These are phyloP conservation scores for Ephydatia muelleri DNA, from an alignment of 37 sponge, comb jelly and placozoan species.

Conservation along the genomic window DNA sequence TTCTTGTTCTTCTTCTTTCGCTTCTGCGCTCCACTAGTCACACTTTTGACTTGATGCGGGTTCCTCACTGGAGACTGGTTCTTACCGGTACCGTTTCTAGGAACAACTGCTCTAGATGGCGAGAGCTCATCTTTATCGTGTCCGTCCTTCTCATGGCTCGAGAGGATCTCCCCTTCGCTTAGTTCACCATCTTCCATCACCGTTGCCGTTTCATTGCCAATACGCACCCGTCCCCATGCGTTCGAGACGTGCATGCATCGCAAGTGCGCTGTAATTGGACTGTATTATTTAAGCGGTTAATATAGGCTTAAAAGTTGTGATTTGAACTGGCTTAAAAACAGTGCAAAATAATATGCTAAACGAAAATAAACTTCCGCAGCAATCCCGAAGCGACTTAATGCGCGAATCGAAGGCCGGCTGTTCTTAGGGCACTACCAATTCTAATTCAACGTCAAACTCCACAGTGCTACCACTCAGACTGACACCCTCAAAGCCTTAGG, in stretches of 20 bases:
- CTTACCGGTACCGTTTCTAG: not conserved
- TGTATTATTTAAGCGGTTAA: too few species aligned
- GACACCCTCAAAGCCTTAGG: too few species aligned
- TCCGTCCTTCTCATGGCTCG: slow-evolving; percentile 8
- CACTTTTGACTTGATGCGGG: not conserved
- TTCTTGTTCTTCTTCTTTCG: not conserved
- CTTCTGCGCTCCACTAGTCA: not conserved
- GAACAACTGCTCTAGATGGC: not conserved
- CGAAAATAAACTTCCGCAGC: too few species aligned
- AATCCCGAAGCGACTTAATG: too few species aligned
- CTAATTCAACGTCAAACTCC: too few species aligned
- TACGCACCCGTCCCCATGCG: not conserved
- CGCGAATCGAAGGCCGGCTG: too few species aligned
- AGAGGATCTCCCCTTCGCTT: slow-evolving; percentile 33
- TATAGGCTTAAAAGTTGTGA: too few species aligned
- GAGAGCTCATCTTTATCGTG: not conserved
- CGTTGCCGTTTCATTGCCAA: not conserved
- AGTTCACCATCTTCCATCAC: slow-evolving; percentile 8
- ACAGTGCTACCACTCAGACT: too few species aligned
- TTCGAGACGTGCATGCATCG: not conserved
- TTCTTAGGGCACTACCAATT: too few species aligned
- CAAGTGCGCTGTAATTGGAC: not conserved
- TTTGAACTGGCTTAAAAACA: too few species aligned
- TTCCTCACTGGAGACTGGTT: not conserved
- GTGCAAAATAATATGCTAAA: too few species aligned